These are phyloP conservation scores for Entomyzon cyanotis DNA, from an alignment of 2,113 vertebrate species.

Conservation along the genomic window DNA sequence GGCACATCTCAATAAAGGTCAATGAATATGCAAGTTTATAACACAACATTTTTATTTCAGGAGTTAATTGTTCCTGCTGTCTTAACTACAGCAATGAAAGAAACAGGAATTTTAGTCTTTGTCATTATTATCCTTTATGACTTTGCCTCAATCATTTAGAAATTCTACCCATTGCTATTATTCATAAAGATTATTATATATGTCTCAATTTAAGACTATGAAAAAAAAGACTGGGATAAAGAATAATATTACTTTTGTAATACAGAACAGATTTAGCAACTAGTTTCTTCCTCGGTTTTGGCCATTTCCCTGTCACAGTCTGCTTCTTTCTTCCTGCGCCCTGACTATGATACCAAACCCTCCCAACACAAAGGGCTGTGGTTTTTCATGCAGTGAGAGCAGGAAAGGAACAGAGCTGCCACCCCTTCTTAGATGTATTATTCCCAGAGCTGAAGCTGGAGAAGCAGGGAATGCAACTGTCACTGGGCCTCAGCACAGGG, in stretches of 20 bases:
- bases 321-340: background rate
- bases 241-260: background rate
- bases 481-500: background rate
- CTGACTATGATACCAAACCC: background rate
- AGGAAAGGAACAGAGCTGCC: no score
- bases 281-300: background rate
- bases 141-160: background rate
- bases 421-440: background rate
- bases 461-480: background rate
- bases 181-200: background rate
- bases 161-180: background rate
- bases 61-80: background rate
- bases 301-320: background rate
- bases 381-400: background rate
- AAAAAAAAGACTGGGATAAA: background rate
- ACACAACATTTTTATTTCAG: background rate
- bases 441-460: background rate
- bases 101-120: background rate
- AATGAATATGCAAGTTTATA: background rate
- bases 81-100: background rate
- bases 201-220: background rate
- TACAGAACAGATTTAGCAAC: background rate
- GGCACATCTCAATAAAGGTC: background rate
- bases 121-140: background rate
- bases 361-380: background rate